phyloP scores from a whole-genome alignment of 2,888 invertebrate genomes.

The Bombylius discolor region DNA sequence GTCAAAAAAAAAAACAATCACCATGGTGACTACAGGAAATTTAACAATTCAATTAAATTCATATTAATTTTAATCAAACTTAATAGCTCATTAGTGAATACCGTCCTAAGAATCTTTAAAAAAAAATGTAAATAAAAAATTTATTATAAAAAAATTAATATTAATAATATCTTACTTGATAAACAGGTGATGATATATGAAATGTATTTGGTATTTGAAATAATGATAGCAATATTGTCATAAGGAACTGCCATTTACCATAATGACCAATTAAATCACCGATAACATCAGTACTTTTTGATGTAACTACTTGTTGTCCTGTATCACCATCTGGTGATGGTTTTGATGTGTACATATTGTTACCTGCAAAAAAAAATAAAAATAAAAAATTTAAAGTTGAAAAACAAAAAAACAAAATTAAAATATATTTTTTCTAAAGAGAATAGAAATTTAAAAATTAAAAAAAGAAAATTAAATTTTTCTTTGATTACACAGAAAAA shows the following conservation, averaged over 20 bases:
- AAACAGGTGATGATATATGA: conserved; percentile 65
- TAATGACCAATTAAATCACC: conserved; percentile 57
- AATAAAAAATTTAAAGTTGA: not conserved
- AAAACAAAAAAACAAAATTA: not conserved
- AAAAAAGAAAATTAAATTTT: too few species aligned
- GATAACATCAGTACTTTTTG: conserved; percentile 43
- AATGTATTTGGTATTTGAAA: conserved; percentile 71
- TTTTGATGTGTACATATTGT: conserved; percentile 29
- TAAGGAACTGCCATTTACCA: conserved; percentile 62
- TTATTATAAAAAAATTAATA: too few species aligned
- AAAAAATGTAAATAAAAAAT: too few species aligned
- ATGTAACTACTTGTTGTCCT: conserved; percentile 5
- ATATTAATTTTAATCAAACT: too few species aligned
- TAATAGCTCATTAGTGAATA: too few species aligned
- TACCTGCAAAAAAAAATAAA: not conserved
- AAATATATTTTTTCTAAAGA: too few species aligned
- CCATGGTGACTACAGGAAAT: too few species aligned
- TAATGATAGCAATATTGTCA: conserved; percentile 59
- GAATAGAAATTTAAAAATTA: too few species aligned
- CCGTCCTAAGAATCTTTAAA: too few species aligned
- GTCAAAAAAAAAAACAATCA: too few species aligned
- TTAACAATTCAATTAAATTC: too few species aligned
- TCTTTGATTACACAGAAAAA: too few species aligned
- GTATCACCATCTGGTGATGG: conserved; percentile 26
- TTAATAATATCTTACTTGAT: conserved; percentile 41